phyloP scores from a whole-genome alignment of 2,888 invertebrate genomes.

The Listrodromus nycthemerus region DNA sequence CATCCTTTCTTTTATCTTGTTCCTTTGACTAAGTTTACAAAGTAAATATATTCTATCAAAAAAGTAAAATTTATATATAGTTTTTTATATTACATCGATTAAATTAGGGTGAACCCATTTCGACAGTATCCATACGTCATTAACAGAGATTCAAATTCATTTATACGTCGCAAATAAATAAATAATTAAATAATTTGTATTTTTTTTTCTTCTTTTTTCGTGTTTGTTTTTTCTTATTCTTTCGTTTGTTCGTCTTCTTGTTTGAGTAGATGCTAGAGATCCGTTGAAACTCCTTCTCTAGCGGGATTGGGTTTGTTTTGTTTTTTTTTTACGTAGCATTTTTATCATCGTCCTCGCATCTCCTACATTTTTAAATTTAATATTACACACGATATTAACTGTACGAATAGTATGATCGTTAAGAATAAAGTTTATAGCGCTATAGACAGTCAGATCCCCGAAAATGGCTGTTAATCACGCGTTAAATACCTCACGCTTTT shows the following conservation, averaged over 20 bases:
- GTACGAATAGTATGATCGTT: conserved; percentile 81
- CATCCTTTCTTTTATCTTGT: conserved; percentile 36
- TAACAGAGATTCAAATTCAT: conserved; percentile 81
- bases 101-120: conserved; percentile 78
- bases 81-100: conserved; percentile 80
- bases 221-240: conserved; percentile 44
- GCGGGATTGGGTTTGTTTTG: conserved; percentile 70
- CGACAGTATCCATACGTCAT: conserved; percentile 75
- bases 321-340: conserved; percentile 46
- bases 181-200: conserved; percentile 83
- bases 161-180: conserved; percentile 83
- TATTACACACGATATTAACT: conserved; percentile 84
- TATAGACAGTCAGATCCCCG: conserved; percentile 77
- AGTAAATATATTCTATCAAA: conserved; percentile 64
- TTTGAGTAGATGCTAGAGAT: conserved; percentile 78
- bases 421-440: conserved; percentile 81
- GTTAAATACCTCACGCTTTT: conserved; percentile 64
- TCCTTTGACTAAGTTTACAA: conserved; percentile 64
- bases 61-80: conserved; percentile 75
- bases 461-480: conserved; percentile 62
- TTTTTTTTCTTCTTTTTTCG: conserved; percentile 42
- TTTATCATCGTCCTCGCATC: background rate
- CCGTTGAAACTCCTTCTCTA: conserved; percentile 70
- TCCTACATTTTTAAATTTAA: conserved; percentile 80
- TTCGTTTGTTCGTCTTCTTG: conserved; percentile 66